Evolutionary conservation across 2,113 vertebrate genomes (phyloP).

Genomic region (Chiloscyllium plagiosum): DNA sequence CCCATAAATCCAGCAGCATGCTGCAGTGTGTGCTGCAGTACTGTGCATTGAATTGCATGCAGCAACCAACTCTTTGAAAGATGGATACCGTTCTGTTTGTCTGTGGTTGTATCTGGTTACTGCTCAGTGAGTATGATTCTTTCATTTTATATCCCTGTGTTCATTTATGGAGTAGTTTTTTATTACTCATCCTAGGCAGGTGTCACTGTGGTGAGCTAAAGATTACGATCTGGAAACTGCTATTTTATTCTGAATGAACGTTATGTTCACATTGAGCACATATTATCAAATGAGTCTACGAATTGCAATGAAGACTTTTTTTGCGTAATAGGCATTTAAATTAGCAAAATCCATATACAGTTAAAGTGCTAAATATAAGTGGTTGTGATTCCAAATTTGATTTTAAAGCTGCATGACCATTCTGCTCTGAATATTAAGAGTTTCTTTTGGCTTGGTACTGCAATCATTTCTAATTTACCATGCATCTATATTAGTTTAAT

Average conservation of each 20-base stretch:
- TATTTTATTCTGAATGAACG: neutral
- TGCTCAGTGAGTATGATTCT: constrained; percentile 13
- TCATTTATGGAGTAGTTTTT: neutral
- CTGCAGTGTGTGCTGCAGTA: constrained; percentile 33
- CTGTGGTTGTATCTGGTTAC: constrained; percentile 24
- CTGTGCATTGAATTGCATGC: constrained; percentile 17
- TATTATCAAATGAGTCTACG: neutral
- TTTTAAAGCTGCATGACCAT: neutral
- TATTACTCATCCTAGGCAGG: neutral
- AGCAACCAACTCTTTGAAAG: constrained; percentile 9
- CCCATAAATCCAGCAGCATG: constrained; percentile 32
- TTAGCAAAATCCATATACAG: neutral
- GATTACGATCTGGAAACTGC: neutral
- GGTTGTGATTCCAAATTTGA: neutral
- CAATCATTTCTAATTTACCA: too few relatives aligned
- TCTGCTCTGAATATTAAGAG: neutral
- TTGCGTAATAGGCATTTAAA: neutral
- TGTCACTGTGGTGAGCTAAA: neutral
- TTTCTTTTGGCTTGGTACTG: neutral
- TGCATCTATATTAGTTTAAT: neutral
- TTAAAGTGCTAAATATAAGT: neutral
- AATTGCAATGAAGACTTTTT: neutral
- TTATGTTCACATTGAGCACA: neutral
- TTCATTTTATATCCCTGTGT: neutral
- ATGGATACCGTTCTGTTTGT: constrained; percentile 31